Conservation (phyloP, 2,113 vertebrate genomes). For the Vulpes ferrilata region DNA sequence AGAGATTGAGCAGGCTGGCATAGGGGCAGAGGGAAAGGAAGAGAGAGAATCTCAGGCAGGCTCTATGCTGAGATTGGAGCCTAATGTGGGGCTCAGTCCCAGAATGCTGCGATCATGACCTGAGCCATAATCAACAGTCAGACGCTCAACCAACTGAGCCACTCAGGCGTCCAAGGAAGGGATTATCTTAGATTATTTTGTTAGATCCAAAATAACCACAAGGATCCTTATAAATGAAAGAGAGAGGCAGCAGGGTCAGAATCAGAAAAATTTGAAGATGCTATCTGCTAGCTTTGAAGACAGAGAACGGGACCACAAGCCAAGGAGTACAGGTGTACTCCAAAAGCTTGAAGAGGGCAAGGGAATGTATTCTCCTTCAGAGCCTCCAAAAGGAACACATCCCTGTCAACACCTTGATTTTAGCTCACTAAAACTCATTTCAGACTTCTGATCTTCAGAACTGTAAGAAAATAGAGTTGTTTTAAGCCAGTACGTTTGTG, state of each 20-base stretch:
- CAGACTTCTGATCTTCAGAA: slow-evolving; percentile 15
- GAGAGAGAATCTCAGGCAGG: not conserved
- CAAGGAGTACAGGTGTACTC: not conserved
- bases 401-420: not conserved
- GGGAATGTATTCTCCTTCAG: not conserved
- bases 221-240: not conserved
- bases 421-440: not conserved
- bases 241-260: not conserved
- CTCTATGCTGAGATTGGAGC: not conserved
- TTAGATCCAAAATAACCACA: not conserved
- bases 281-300: not conserved
- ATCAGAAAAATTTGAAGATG: not conserved
- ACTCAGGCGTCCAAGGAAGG: not conserved
- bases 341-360: not conserved
- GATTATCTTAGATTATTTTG: not conserved
- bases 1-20: not conserved
- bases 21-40: not conserved
- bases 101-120: not conserved
- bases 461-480: not conserved
- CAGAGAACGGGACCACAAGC: not conserved
- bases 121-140: not conserved
- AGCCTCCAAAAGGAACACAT: not conserved
- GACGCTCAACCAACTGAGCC: not conserved
- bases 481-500: not conserved
- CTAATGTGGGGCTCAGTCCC: not conserved